Base-by-base conservation (phyloP, 2,797 vertebrate genomes). In the Epinephelus coioides region DNA sequence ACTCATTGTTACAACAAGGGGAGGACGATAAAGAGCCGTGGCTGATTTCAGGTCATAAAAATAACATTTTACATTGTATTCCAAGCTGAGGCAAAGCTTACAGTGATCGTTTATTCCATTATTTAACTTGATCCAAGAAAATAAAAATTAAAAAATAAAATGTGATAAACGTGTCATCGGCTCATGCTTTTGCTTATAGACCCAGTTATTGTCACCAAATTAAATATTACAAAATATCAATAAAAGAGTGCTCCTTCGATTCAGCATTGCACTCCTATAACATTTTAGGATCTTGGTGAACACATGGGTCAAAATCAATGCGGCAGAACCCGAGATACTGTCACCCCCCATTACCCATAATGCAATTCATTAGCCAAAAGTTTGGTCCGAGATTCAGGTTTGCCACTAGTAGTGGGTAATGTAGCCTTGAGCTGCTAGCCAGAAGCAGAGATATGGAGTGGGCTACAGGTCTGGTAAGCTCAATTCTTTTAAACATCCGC, bases 11-110 rank as follows among this genome's bases (percentile, higher is more conserved):
- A 46, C 34, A 13, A 62, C 65, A 53, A 60, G 75, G 72, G 38
- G 59, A 67, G 57, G 34, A 46, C 4, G 53, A 73, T 46, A 4
- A 74, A 80, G 73, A 73, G 43, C 17, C 0, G 44, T 2, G 47
- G 27, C 62, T 85, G 79, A 78, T 78, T 82, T 61, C 40, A 49
- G 47, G 55, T 87, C 64, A 27, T 17, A 25, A 63, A 80, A 84
- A 69, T 40, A 66, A 18, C 38, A 44, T 59, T 76, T 67, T 21
- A 53, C 46, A 56, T 76, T 38, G 23, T 14, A 38, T 61, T 50
- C 21, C 1, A 23, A 6, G 55, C 38, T 49, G 18, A 75, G 44
- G 66, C 69, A 66, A 34, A 57, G 13, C 23, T 62, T n/a, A n/a
- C 0, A 9, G 38, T 12, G 47, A 60, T 7, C 0, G 7, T 71